These are phyloP conservation scores for Apodemia duryi DNA, from an alignment of 2,888 invertebrate genomes.

Conservation along the genomic window DNA sequence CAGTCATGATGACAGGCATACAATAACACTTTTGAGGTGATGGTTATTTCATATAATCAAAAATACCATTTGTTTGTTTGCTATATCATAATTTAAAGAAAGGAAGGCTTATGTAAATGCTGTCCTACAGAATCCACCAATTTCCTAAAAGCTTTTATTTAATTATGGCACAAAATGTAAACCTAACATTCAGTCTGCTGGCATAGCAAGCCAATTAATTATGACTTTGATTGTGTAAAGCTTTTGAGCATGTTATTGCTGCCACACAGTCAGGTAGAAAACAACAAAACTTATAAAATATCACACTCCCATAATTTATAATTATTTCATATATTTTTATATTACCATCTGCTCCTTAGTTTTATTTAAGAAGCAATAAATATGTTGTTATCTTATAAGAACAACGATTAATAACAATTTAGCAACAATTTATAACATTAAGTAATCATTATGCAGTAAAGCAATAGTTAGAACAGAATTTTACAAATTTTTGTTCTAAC, in stretches of 20 bases:
- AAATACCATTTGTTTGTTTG: too few relatives aligned
- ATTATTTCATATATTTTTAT: constrained; percentile 15
- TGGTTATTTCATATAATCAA: too few relatives aligned
- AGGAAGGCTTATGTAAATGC: too few relatives aligned
- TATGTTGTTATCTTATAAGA: constrained; percentile 34
- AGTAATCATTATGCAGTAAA: constrained; percentile 62
- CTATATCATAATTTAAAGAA: too few relatives aligned
- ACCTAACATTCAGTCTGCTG: too few relatives aligned
- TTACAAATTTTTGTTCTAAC: constrained; percentile 35
- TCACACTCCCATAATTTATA: constrained; percentile 15
- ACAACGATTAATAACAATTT: constrained; percentile 44
- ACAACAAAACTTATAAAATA: constrained; percentile 7
- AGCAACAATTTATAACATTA: constrained; percentile 62
- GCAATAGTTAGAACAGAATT: constrained; percentile 59
- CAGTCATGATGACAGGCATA: too few relatives aligned
- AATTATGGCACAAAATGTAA: too few relatives aligned
- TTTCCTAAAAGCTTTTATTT: too few relatives aligned
- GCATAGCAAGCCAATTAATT: too few relatives aligned
- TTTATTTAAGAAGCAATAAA: constrained; percentile 28
- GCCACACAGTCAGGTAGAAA: constrained; percentile 15
- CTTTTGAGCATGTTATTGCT: constrained; percentile 9
- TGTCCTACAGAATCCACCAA: too few relatives aligned
- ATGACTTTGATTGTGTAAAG: too few relatives aligned
- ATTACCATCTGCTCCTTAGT: constrained; percentile 18
- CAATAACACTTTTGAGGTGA: too few relatives aligned